Evolutionary conservation across 2,113 vertebrate species (phyloP), one percentile per base, ranked within the genome.

Genomic region (Carassius carassius): DNA sequence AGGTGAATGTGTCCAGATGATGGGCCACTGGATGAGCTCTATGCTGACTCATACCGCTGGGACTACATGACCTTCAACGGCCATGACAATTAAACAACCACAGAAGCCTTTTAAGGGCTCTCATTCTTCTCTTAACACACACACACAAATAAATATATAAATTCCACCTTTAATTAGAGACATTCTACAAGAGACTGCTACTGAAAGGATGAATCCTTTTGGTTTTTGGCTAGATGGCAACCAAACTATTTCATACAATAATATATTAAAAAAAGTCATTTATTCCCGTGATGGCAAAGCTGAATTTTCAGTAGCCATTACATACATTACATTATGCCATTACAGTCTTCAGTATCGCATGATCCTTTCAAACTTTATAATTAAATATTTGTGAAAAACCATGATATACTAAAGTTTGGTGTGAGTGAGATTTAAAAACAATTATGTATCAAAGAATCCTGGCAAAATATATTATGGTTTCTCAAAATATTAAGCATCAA

Each of bases 141-240:
- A 44, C 25, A 41, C 56, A 3, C 29, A 35, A 51, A 70, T 3
- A 54, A 82, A 74, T 74, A 74, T 25, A 44, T 44, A 47, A 83
- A 74, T 83, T 44, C 74, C 35, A 41, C 13, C 29, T 60, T 60
- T 83, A 44, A 74, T 83, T 74, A 13, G 51, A 60, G 29, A 60
- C 29, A 32, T 60, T 58, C 62, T 62, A 62, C 19, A 62, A 1
- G 5, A 74, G 65, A 35, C 25, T 44, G 41, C 41, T 41, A 44
- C 9, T 56, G 8, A 32, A 54, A 56, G 21, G 41, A 73, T 73
- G 70, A 44, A 41, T 47, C 21, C 70, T 73, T 47, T 12, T 47
- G 23, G 12, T 5, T 23, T 37, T 44, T 44, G 69, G 21, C 37
- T 73, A 37, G 32, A 73, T 13, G 5, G 14, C 19, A 29, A 7